Percentiles rank a stretch among this genome's conserved stretches.
These are phyloP conservation scores for Eremophila alpestris DNA, from an alignment of 2,797 vertebrate species.

Conservation along the genomic window DNA sequence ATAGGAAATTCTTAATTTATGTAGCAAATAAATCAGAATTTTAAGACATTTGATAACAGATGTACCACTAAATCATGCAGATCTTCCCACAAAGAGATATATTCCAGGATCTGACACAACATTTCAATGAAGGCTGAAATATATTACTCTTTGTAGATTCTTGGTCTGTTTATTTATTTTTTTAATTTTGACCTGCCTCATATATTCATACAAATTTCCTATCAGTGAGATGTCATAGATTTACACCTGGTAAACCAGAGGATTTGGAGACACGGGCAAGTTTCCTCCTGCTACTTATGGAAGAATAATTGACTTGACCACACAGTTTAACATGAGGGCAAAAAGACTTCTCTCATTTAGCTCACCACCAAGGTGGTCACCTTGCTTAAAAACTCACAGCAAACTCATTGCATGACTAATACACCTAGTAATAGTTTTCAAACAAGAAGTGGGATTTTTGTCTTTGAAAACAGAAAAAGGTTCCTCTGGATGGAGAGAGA, in stretches of 20 bases:
- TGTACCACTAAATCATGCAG: neutral
- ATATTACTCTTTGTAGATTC: neutral
- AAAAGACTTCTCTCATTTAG: neutral
- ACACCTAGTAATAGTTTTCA: neutral
- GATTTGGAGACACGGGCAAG: neutral
- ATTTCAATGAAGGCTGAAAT: neutral
- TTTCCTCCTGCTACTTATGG: neutral
- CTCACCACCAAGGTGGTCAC: neutral
- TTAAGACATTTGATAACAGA: neutral
- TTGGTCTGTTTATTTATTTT: constrained; percentile 8
- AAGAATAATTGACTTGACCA: neutral
- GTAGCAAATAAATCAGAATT: constrained; percentile 11
- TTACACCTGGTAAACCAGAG: neutral
- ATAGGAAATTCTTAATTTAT: neutral
- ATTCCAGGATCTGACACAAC: neutral
- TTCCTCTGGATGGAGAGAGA: neutral
- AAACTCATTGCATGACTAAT: neutral
- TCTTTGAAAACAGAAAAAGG: neutral
- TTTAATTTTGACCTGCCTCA: constrained; percentile 1
- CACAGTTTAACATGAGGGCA: neutral
- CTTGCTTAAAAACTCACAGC: neutral
- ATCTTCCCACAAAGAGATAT: neutral
- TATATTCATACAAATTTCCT: neutral
- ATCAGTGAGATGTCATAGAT: neutral
- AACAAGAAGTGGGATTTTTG: neutral